phyloP scores from a whole-genome alignment of 2,797 vertebrate species.

The Cheirogaleus major region DNA sequence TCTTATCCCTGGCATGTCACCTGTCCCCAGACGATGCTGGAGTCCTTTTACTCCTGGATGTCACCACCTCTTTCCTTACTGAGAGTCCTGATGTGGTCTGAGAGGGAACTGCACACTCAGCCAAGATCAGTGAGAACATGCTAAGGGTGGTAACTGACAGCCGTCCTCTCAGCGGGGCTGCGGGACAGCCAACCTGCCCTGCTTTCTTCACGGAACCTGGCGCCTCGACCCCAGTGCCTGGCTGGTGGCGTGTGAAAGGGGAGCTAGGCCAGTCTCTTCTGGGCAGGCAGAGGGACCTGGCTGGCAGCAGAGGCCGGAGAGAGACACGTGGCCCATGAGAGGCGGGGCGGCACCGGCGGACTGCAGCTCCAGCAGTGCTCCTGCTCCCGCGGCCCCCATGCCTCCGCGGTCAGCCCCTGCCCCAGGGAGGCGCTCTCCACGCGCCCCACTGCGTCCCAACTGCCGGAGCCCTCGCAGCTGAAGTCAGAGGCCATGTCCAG shows the following conservation, averaged over 20 bases:
- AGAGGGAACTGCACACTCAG: background rate
- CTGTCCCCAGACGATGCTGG: background rate
- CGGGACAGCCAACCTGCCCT: background rate
- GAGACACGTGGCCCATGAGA: background rate
- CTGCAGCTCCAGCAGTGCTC: background rate
- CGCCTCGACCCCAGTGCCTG: background rate
- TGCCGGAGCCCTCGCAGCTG: background rate
- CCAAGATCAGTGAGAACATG: background rate
- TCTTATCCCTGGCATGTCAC: fast-evolving
- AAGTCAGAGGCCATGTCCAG: background rate
- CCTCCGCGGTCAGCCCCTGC: background rate
- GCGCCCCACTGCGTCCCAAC: background rate
- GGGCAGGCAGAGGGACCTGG: background rate
- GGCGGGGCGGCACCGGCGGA: too few relatives aligned
- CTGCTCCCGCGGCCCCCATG: background rate
- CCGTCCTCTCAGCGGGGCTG: background rate
- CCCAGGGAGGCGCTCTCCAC: background rate
- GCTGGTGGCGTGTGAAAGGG: too few relatives aligned
- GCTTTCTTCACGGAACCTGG: background rate
- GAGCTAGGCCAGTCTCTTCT: background rate
- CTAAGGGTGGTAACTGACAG: background rate
- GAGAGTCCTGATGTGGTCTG: background rate
- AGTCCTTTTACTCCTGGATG: background rate
- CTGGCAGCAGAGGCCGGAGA: background rate
- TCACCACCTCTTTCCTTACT: background rate